Conservation (phyloP, 1,140 invertebrate species). For the Radopholus similis region DNA sequence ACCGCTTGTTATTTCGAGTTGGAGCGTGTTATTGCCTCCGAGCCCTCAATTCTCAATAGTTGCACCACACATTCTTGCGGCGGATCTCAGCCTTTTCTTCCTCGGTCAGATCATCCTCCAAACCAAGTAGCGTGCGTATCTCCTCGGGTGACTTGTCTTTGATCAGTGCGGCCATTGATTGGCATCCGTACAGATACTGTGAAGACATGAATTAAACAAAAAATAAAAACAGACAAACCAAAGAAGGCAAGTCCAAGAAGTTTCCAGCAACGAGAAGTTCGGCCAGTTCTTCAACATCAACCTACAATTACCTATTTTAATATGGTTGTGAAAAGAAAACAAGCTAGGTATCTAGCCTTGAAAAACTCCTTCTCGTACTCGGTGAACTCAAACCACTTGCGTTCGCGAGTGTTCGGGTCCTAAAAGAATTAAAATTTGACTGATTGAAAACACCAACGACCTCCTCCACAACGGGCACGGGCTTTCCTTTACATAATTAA, state of each 20-base stretch:
- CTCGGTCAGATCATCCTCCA: conserved; percentile 32
- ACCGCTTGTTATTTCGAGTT: no score
- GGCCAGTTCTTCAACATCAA: conserved; percentile 17
- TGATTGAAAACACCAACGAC: not conserved
- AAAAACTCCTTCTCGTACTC: conserved; percentile 33
- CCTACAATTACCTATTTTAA: not conserved
- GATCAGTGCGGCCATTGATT: conserved; percentile 23
- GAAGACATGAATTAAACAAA: no score
- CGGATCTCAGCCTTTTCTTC: conserved; percentile 36
- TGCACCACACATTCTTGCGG: conserved; percentile 31
- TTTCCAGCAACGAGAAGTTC: conserved; percentile 20
- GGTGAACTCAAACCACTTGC: conserved; percentile 27
- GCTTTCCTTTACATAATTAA: conserved; percentile 12
- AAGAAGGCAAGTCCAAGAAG: conserved; percentile 17
- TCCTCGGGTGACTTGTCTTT: conserved; percentile 28
- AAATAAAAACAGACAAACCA: not conserved
- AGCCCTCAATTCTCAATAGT: conserved; percentile 14
- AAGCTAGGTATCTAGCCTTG: conserved; percentile 11
- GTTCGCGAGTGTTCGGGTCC: conserved; percentile 23
- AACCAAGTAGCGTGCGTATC: conserved; percentile 23
- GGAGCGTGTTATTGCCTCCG: no score
- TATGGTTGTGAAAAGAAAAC: not conserved
- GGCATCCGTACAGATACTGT: conserved; percentile 27
- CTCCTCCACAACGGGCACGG: conserved; percentile 7
- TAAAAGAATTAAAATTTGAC: not conserved